Base-by-base conservation (phyloP, 1,140 invertebrate species). In the Anthonomus grandis region DNA sequence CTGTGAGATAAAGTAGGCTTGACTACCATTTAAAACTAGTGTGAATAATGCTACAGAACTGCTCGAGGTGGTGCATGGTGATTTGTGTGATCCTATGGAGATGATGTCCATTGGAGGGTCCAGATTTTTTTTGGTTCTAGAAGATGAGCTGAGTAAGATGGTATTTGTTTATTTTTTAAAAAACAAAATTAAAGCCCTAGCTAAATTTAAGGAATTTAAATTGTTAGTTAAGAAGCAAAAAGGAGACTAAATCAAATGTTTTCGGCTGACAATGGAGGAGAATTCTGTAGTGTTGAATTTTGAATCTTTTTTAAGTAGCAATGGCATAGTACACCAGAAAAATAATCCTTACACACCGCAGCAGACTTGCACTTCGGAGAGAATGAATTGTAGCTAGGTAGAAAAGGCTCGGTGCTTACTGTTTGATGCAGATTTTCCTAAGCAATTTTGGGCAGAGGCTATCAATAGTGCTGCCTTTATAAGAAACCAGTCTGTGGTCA, bases 391-490 rank as follows among this genome's bases (percentile, higher is more conserved):
- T 10, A 60, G 39, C 4, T 9, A 76, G 4, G 49, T 65, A 2
- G 67, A 73, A 18, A 67, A 60, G 46, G 70, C 72, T 17, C 59
- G 68, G 48, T 60, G 66, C 39, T 59, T 76, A 61, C 27, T 77
- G 8, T 36, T 61, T 17, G 64, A 75, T 52, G 57, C 60, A 21
- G 34, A 59, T 4, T 36, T 78, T 15, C 27, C 42, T 6, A 60
- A 64, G 25, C 38, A 22, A 4, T 70, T 70, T 58, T 78, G 74
- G 73, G 70, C 68, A n/a, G 74, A 76, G 51, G 71, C 73, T 19
- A 59, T 71, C 0, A 53, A 63, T 38, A 74, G 67, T 34, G 76
- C 74, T 10, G 34, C 19, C 23, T 39, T 36, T 22, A 25, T 45
- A 10, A 4, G 42, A 2, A 50, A 44, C 18, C 18, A 17, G n/a